Base-by-base conservation (phyloP, 92 coral and sea anemone genomes). In the Heteractis magnifica region DNA sequence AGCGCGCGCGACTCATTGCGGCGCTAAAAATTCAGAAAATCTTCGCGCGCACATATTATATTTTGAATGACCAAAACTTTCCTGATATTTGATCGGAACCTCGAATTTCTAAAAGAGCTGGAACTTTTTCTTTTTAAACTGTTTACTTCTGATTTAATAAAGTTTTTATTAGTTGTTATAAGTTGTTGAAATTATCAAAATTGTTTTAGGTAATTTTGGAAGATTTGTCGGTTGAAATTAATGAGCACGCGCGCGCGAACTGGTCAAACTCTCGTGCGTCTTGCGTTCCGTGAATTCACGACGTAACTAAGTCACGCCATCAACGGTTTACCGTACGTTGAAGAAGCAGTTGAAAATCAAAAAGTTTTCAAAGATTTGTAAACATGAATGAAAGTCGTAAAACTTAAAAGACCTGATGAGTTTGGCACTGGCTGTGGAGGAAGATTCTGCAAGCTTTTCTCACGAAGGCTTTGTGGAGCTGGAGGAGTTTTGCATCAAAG, bases 391-490 rank as follows among this genome's bases (percentile, higher is more conserved):
- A 48, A 68, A 19, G 71, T 19, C 10, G 23, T 49, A 68, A 44
- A n/a, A 81, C 77, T 51, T 50, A 52, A 19, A 77, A 18, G 55
- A 21, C 50, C 52, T 6, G 59, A 84, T 84, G 87, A 84, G 75
- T 75, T 49, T 76, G 13, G 76, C 76, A 55, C 44, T 84, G 12
- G 74, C 70, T 21, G 21, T 84, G 20, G 76, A 85, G 52, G 62
- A 55, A 15, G 77, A 71, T 44, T 65, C 76, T 48, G 56, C n/a
- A 55, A 19, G 18, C 20, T 71, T 53, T 74, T 26, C 82, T 0
- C 94, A 89, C 79, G 95, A 96, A 81, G 97, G 99, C 20, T 96
- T 96, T 76, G 99, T 96, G 52, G 99, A 96, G 84, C 90, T 96
- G 13, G 99, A 94, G 83, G 99, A 96, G 84, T 88, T 96, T 56